Percentiles rank a stretch among this genome's conserved stretches.
Evolutionary conservation across 2,888 invertebrate genomes (phyloP).

Genomic region (Nasonovia ribisnigri): DNA sequence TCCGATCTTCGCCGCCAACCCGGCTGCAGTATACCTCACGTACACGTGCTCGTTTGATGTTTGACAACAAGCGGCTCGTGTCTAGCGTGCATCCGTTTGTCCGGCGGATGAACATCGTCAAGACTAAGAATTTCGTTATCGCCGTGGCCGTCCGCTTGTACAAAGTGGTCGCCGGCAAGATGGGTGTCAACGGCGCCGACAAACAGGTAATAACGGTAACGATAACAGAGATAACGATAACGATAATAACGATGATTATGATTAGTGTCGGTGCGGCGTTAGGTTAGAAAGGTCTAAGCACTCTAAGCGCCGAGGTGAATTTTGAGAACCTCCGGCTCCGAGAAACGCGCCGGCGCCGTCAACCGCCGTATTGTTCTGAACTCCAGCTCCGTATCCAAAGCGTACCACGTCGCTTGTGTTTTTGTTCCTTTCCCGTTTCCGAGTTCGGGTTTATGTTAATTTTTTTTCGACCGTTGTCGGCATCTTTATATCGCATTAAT

Average conservation of each 20-base stretch:
- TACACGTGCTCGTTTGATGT: slow-evolving; percentile 44
- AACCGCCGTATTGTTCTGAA: not conserved
- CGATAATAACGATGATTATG: not conserved
- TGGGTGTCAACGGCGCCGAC: slow-evolving; percentile 52
- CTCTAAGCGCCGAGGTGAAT: not conserved
- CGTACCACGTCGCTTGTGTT: not conserved
- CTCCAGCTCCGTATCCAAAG: not conserved
- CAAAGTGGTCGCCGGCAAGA: slow-evolving; percentile 52
- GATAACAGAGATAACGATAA: not conserved
- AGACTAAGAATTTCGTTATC: slow-evolving; percentile 56
- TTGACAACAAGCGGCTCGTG: slow-evolving; percentile 21
- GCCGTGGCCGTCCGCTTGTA: slow-evolving; percentile 51
- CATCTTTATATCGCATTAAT: not conserved
- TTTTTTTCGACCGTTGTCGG: not conserved
- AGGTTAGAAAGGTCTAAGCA: not conserved
- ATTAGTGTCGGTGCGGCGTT: not conserved
- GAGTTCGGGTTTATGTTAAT: not conserved
- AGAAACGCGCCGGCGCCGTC: not conserved
- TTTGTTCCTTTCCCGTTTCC: not conserved
- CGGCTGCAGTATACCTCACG: not conserved
- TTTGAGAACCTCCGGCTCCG: slow-evolving; percentile 47
- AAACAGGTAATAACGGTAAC: slow-evolving; percentile 51
- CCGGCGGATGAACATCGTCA: slow-evolving; percentile 58
- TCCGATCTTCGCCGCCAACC: not conserved
- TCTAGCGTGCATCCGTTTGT: slow-evolving; percentile 32